phyloP scores from a whole-genome alignment of 2,113 vertebrate species.

The Tichodroma muraria region DNA sequence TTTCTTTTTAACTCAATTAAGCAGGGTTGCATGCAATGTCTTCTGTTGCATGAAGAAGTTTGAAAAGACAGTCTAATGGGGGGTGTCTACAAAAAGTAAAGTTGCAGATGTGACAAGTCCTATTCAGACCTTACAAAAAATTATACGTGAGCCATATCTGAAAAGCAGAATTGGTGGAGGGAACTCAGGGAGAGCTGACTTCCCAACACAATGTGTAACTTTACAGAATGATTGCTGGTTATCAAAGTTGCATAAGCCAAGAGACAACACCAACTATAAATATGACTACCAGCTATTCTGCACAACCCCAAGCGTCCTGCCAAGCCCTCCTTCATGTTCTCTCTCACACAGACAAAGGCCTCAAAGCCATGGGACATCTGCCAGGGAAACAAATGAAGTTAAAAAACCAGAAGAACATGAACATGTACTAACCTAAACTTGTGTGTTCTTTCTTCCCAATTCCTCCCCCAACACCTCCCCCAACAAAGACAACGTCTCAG shows the following conservation, averaged over 20 bases:
- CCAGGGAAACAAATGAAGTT: conserved; percentile 66
- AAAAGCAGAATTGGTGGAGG: not conserved
- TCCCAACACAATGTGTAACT: not conserved
- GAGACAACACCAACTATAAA: conserved; percentile 55
- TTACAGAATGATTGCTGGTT: not conserved
- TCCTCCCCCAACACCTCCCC: conserved; percentile 33
- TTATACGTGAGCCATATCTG: not conserved
- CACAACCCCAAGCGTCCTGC: conserved; percentile 38
- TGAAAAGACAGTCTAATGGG: not conserved
- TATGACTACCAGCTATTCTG: conserved; percentile 46
- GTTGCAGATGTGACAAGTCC: not conserved
- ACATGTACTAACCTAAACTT: conserved; percentile 66
- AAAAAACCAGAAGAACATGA: conserved; percentile 66
- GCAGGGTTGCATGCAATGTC: not conserved
- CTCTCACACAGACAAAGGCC: conserved; percentile 69
- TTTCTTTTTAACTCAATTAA: not conserved
- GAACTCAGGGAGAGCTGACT: not conserved
- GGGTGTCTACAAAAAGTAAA: not conserved
- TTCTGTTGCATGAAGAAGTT: fast-evolving
- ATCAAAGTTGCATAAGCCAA: conserved; percentile 49
- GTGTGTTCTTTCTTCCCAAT: conserved; percentile 54
- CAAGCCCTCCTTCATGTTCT: conserved; percentile 58
- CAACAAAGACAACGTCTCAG: conserved; percentile 15
- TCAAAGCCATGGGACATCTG: conserved; percentile 65
- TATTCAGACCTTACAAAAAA: not conserved